These are phyloP conservation scores for Lateolabrax maculatus DNA, from an alignment of 2,797 vertebrate genomes.

Conservation along the genomic window DNA sequence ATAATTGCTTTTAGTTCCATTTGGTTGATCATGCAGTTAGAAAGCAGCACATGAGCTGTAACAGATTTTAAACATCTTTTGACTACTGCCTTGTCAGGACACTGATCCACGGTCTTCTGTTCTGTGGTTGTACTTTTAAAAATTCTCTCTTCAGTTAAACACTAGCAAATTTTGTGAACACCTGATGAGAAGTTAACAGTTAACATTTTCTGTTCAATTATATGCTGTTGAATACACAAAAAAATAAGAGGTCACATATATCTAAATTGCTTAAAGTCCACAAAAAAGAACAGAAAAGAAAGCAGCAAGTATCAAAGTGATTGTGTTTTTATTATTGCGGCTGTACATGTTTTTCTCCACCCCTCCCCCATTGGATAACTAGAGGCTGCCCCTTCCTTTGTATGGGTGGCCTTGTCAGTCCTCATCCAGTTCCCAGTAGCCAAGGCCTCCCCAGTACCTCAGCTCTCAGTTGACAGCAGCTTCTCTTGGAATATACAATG, in stretches of 20 bases:
- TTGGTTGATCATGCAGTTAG: constrained; percentile 92
- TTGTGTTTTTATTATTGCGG: constrained; percentile 56
- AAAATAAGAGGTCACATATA: constrained; percentile 5
- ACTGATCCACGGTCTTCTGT: constrained; percentile 12
- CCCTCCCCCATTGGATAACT: constrained; percentile 60
- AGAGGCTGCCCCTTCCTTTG: constrained; percentile 72
- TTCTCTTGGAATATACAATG: constrained; percentile 38
- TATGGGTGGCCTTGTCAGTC: constrained; percentile 82
- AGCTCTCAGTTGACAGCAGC: constrained; percentile 52
- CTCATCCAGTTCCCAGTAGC: constrained; percentile 74
- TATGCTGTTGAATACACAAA: constrained; percentile 13
- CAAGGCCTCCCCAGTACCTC: constrained; percentile 57
- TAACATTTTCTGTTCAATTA: constrained; percentile 18
- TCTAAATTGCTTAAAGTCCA: constrained; percentile 2
- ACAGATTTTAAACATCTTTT: constrained; percentile 47
- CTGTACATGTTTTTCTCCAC: constrained; percentile 47
- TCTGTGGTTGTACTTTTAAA: constrained; percentile 14
- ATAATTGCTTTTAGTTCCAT: constrained; percentile 96
- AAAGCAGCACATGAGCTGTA: constrained; percentile 59
- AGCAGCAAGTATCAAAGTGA: constrained; percentile 43
- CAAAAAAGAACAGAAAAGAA: constrained; percentile 14
- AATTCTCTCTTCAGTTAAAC: constrained; percentile 7
- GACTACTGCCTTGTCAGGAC: constrained; percentile 35
- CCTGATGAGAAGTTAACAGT: constrained; percentile 14
- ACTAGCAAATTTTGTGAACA: constrained; percentile 2